Base-by-base conservation (phyloP, 2,797 vertebrate genomes). In the Galago senegalensis region DNA sequence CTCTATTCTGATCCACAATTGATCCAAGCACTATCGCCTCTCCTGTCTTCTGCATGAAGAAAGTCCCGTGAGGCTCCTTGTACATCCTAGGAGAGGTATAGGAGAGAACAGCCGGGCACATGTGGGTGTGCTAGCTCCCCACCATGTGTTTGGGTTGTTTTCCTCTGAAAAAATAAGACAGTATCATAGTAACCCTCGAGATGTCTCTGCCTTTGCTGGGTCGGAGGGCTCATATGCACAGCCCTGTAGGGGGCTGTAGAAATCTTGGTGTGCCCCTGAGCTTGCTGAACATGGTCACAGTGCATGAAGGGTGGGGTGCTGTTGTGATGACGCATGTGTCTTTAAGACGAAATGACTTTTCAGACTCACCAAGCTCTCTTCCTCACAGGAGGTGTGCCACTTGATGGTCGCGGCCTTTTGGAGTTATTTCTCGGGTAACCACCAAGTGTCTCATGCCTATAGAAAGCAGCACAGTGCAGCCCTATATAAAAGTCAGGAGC, bases 321-420 rank as follows among this genome's bases (percentile, higher is more conserved):
- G n/a, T 91, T 67, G 27, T 70, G 56, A 92, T 83, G 40, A 84
- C 94, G 91, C 91, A 80, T 93, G 58, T 94, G 29, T 92, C 87
- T 94, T 95, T 87, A 94, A 65, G 87, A 69, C 18, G 17, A 88
- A 96, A 96, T 84, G 85, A 67, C 88, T 94, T 61, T 95, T 46
- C 89, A 92, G 87, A 97, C 86, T 97, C 89, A 94, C 82, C 18
- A 23, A 94, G 91, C 94, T 96, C 81, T 95, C 93, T 95, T 97
- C 90, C 91, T 94, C 92, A 93, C 89, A 95, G 97, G 89, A 96
- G 79, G 75, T 95, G 84, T 90, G 84, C 89, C 91, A 88, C 89
- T 96, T 94, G 88, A 96, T 53, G 95, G 75, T 86, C 21, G 37
- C 82, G 67, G 94, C 81, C 77, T 96, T 96, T 94, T 94, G 94